Evolutionary conservation across 2,888 invertebrate species (phyloP), one percentile per base, ranked within the genome.

Genomic region (Dendrolimus pini): DNA sequence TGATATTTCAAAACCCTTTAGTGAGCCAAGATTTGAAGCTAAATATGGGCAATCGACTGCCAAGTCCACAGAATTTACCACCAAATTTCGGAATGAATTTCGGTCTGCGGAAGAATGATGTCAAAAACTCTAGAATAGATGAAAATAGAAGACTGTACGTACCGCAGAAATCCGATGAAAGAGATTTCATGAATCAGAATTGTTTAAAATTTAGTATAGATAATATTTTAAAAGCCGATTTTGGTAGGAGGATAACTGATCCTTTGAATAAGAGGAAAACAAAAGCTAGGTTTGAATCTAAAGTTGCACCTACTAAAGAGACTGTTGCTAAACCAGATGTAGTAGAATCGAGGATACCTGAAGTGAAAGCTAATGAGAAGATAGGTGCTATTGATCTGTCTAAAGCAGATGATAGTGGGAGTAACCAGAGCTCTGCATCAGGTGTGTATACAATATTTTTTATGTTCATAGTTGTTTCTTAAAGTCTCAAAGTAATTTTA

Each of bases 151-250:
- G 85, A 59, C 60, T 77, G 30, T 85, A 88, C 0, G 30, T 30
- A 30, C 30, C 30, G 30, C 83, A 85, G 0, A 85, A 85, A 0
- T 78, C 86, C 52, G 87, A 87, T 12, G 83, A 85, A 0, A 80
- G 85, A 12, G 87, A 90, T 59, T 84, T 82, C 9, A 87, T 89
- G 0, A 92, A 93, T 62, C 93, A 93, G 62, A 89, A 89, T 55
- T 92, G 92, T 66, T 80, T 97, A 42, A 94, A 95, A 68, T 97
- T 96, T 86, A 96, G 96, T 73, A 96, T 97, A 77, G 96, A 95
- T 71, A 96, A 97, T 81, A 97, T 97, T 62, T 83, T 97, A 41
- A 94, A 96, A 72, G 96, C 96, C 0, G 96, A 97, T 77, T 97
- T 97, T 66, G 96, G 97, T 0, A 89, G 94, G 42, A 77, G 94